Percentiles rank a stretch among this genome's conserved stretches.
Conservation (phyloP, 2,888 invertebrate species). For the Apodemia mormo region DNA sequence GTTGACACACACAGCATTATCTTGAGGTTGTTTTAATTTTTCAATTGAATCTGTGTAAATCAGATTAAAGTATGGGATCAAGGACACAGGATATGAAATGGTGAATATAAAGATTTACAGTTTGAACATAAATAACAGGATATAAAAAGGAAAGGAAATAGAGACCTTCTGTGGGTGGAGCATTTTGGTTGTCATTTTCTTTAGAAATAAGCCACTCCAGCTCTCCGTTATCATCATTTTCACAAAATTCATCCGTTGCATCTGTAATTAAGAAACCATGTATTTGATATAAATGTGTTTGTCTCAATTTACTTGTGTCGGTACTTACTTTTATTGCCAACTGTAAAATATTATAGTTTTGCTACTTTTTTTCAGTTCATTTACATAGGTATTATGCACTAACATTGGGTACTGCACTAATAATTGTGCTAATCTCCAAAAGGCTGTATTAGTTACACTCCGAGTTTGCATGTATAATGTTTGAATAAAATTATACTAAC, state of each 20-base stretch:
- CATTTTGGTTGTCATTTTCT: slow-evolving; percentile 38
- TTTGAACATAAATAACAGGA: slow-evolving; percentile 26
- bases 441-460: no score
- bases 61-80: slow-evolving; percentile 27
- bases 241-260: slow-evolving; percentile 58
- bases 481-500: no score
- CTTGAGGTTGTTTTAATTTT: slow-evolving; percentile 19
- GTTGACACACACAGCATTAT: background rate
- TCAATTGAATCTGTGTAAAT: slow-evolving; percentile 26
- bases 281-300: no score
- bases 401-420: no score
- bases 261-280: slow-evolving; percentile 44
- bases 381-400: no score
- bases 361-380: background rate
- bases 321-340: background rate
- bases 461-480: no score
- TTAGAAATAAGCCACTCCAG: slow-evolving; percentile 56
- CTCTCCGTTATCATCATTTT: slow-evolving; percentile 63
- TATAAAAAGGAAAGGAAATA: slow-evolving; percentile 28
- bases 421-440: no score
- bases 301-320: no score
- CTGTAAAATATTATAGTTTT: background rate
- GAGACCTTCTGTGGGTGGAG: slow-evolving; percentile 51
- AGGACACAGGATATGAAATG: slow-evolving; percentile 31
- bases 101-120: background rate